Evolutionary conservation across 2,113 vertebrate genomes (phyloP).

Genomic region (Tachysurus fulvidraco): DNA sequence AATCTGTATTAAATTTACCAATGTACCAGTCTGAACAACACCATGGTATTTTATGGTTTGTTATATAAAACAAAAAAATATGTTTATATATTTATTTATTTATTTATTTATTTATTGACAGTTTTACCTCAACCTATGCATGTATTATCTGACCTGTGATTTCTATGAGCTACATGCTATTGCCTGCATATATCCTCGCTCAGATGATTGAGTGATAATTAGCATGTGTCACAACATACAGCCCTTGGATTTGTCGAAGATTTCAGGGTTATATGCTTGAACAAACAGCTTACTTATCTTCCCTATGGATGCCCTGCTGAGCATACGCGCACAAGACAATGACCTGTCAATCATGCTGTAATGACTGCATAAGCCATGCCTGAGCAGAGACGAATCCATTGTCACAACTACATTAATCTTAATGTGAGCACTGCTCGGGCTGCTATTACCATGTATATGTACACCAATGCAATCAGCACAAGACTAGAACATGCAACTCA

Average conservation of each 20-base stretch:
- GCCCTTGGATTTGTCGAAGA: conserved; percentile 33
- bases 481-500: conserved; percentile 21
- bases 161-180: not conserved
- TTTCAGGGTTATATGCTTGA: conserved; percentile 54
- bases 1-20: not conserved
- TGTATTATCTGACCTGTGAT: not conserved
- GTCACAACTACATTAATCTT: conserved; percentile 51
- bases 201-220: conserved; percentile 41
- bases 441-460: conserved; percentile 28
- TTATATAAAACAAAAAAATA: not conserved
- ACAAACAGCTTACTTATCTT: conserved; percentile 50
- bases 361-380: conserved; percentile 42
- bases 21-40: not conserved
- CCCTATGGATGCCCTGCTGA: conserved; percentile 42
- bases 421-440: conserved; percentile 37
- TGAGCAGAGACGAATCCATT: conserved; percentile 40
- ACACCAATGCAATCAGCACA: conserved; percentile 12
- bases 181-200: not conserved
- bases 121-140: not conserved
- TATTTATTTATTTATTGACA: too few relatives aligned
- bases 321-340: conserved; percentile 46
- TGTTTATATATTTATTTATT: not conserved
- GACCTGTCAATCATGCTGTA: conserved; percentile 51
- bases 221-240: conserved; percentile 38
- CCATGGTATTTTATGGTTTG: not conserved